A percentile compares a stretch with the other conserved stretches of the same genome.
These are phyloP conservation scores for Eupelmus urozonus DNA, from an alignment of 2,888 invertebrate species.

Conservation along the genomic window DNA sequence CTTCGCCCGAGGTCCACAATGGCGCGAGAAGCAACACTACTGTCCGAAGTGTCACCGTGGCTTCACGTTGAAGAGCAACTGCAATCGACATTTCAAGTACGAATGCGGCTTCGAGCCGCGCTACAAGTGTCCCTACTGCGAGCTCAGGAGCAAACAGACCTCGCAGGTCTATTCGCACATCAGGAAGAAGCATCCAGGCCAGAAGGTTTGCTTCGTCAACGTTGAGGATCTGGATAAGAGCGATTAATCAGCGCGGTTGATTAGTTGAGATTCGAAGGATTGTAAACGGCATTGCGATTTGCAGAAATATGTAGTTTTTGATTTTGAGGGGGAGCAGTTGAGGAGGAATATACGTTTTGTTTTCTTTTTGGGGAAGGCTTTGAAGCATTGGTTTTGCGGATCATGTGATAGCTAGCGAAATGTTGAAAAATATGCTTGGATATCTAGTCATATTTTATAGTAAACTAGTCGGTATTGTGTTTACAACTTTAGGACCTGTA, in stretches of 20 bases:
- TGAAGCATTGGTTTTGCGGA: neutral
- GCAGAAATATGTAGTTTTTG: neutral
- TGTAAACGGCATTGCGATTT: too few species aligned
- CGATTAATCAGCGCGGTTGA: neutral
- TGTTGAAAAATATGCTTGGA: too few species aligned
- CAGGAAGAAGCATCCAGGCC: constrained; percentile 66
- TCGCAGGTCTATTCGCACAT: constrained; percentile 69
- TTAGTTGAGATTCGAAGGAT: too few species aligned
- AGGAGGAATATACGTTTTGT: neutral
- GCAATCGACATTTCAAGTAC: constrained; percentile 72
- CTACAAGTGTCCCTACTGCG: constrained; percentile 73
- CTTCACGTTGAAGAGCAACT: constrained; percentile 68
- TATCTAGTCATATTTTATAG: too few species aligned
- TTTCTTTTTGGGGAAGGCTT: neutral
- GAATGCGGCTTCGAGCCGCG: constrained; percentile 74
- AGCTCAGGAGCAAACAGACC: constrained; percentile 67
- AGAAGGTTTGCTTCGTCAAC: constrained; percentile 62
- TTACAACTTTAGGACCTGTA: too few species aligned
- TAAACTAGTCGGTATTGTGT: too few species aligned
- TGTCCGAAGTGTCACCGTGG: constrained; percentile 69
- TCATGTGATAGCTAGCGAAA: too few species aligned
- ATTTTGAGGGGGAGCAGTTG: neutral
- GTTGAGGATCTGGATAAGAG: constrained; percentile 17
- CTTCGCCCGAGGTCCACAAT: constrained; percentile 45
- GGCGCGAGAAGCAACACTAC: constrained; percentile 62